Evolutionary conservation across 2,113 vertebrate genomes (phyloP), one percentile per base, ranked within the genome.

Genomic region (Corythaeola cristata): DNA sequence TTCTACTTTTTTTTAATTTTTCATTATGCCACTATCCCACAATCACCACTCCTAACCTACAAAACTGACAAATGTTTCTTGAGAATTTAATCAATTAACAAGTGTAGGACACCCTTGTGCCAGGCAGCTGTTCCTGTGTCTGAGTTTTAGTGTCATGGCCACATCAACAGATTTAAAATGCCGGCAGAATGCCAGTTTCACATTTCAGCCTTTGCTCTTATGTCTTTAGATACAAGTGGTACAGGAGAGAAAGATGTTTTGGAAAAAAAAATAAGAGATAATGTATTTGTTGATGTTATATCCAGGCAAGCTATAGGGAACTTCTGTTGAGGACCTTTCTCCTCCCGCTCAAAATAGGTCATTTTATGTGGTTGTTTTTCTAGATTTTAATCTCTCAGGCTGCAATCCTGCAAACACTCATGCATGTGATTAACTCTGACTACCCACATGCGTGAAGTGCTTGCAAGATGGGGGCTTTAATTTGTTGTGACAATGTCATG

Each of bases 341-440:
- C 21, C 30, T 89, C 32, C 35, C 66, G 9, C 23, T 62, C 27
- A 77, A 96, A 94, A 91, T 81, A 79, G 85, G 85, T 89, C 72
- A 52, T 83, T 94, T 88, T 71, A 44, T 56, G 44, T 52, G 16
- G n/a, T 59, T 66, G n/a, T 11, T 92, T 86, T 86, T 84, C 72
- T 67, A 81, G 79, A 88, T 92, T 90, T 80, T 88, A 94, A 71
- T 88, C 59, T 88, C 67, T 86, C 39, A 75, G 72, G 47, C 47
- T 90, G 59, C 60, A 77, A 28, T 67, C 47, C 76, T 92, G 82
- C 72, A 92, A 93, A 95, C 90, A 83, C 23, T 96, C 92, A 95
- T 88, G 92, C 93, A 93, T 95, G 79, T 94, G 90, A 97, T 96
- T 95, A 92, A 84, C 52, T 96, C 64, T 96, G 95, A 96, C 93